Evolutionary conservation across 2,888 invertebrate species (phyloP), one percentile per base, ranked within the genome.

Genomic region (Xiphydria camelus): DNA sequence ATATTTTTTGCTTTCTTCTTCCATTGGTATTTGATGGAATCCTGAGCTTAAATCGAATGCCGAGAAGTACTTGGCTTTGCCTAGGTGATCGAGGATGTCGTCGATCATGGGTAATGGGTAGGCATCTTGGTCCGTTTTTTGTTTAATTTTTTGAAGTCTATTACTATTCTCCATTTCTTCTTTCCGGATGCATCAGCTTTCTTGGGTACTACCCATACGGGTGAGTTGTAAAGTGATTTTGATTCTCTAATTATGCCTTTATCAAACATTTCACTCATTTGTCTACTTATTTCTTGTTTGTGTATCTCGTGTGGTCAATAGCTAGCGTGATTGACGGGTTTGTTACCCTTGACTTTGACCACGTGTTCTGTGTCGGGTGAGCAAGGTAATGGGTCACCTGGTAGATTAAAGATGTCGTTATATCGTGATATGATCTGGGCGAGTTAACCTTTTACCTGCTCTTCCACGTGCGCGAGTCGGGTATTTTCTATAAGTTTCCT

Each of bases 61-160:
- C n/a, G 41, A 3, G 35, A 41, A 41, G 17, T 36, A 41, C 2
- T 21, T 33, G 1, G 41, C 26, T 7, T 32, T 18, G 17, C 41
- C 41, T 1, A 22, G 1, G 5, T 37, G 32, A 1, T 40, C 31
- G 5, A 40, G 4, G 2, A 45, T 45, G 9, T 45, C 41, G 2
- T 35, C 36, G 2, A 36, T 42, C 2, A 14, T 6, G 0, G 41
- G 22, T 1, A 41, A 10, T 25, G 40, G 45, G 18, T 42, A 39
- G 2, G 31, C 29, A 14, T 48, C 37, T 18, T 20, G 21, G 2
- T 14, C n/a, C 1, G 45, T 32, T 1, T 41, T 10, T 7, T 41
- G 33, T n/a, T 47, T 47, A 2, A 47, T 2, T 22, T 43, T 38
- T 2, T 22, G 10, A n/a, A 39, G n/a, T 40, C 43, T 2, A 43